Percentiles rank a stretch among this genome's conserved stretches.
These are phyloP conservation scores for Deilephila porcellus DNA, from an alignment of 2,888 invertebrate species.

Conservation along the genomic window DNA sequence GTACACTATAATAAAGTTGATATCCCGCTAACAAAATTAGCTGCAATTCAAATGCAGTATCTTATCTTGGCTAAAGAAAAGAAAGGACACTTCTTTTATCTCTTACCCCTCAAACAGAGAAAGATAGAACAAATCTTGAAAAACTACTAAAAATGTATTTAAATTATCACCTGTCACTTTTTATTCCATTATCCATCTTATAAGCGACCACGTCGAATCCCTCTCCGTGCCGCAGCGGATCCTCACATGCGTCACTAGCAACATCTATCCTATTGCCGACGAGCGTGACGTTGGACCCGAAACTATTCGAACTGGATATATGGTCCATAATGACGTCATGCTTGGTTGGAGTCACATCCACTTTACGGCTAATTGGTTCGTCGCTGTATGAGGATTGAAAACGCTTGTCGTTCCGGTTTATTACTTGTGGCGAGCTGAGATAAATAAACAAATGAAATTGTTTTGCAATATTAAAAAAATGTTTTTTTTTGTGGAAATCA, in stretches of 20 bases:
- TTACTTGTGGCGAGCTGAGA: slow-evolving; percentile 61
- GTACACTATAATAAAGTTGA: too few relatives aligned
- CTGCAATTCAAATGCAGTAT: too few relatives aligned
- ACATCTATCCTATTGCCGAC: slow-evolving; percentile 95
- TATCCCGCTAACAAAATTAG: too few relatives aligned
- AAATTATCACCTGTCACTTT: slow-evolving; percentile 67
- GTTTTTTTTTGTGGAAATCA: too few relatives aligned
- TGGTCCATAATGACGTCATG: slow-evolving; percentile 62
- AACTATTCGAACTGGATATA: slow-evolving; percentile 85
- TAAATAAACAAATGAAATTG: not conserved
- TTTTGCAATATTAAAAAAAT: too few relatives aligned
- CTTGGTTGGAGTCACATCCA: slow-evolving; percentile 55
- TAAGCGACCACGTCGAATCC: slow-evolving; percentile 87
- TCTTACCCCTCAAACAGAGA: too few relatives aligned
- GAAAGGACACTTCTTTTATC: too few relatives aligned
- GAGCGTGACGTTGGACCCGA: slow-evolving; percentile 92
- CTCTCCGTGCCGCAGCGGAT: slow-evolving; percentile 50
- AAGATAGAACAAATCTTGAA: too few relatives aligned
- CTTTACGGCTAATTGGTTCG: slow-evolving; percentile 64
- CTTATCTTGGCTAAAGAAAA: too few relatives aligned
- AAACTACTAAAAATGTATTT: too few relatives aligned
- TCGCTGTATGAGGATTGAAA: slow-evolving; percentile 72
- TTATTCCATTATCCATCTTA: slow-evolving; percentile 84
- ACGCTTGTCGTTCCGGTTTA: slow-evolving; percentile 61
- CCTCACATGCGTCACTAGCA: slow-evolving; percentile 65